These are phyloP conservation scores for Anneissia japonica DNA, from an alignment of 35 echinoderm and acorn worm species.

Conservation along the genomic window DNA sequence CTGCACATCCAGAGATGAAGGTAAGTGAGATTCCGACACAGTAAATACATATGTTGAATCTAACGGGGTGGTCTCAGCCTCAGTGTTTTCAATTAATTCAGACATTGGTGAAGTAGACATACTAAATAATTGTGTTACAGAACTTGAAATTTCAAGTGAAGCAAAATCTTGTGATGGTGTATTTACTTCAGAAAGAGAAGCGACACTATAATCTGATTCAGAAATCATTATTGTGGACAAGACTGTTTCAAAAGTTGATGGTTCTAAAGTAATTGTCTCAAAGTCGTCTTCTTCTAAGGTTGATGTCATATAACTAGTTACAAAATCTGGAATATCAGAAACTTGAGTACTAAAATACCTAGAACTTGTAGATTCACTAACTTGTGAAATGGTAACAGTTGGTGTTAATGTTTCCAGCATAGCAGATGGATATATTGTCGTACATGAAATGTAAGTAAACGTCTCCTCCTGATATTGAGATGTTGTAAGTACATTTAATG, in stretches of 20 bases:
- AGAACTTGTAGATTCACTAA: too few relatives aligned
- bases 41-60: too few relatives aligned
- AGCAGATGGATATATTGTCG: background rate
- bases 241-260: background rate
- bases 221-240: too few relatives aligned
- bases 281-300: background rate
- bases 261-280: background rate
- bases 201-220: too few relatives aligned
- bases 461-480: background rate
- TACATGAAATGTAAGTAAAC: background rate
- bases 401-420: background rate
- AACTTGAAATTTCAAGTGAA: background rate
- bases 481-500: background rate
- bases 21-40: too few relatives aligned
- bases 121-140: background rate
- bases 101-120: background rate
- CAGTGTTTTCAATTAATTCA: too few relatives aligned
- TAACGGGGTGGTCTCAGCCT: too few relatives aligned
- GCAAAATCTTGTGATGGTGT: background rate
- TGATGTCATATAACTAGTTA: background rate
- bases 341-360: too few relatives aligned
- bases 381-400: background rate
- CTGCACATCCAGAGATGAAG: background rate
- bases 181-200: too few relatives aligned
- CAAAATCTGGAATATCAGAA: too few relatives aligned